Percentiles rank a stretch among this genome's conserved stretches.
phyloP scores from a whole-genome alignment of 35 echinoderm and acorn worm species.

The Ophioderma brevispina region DNA sequence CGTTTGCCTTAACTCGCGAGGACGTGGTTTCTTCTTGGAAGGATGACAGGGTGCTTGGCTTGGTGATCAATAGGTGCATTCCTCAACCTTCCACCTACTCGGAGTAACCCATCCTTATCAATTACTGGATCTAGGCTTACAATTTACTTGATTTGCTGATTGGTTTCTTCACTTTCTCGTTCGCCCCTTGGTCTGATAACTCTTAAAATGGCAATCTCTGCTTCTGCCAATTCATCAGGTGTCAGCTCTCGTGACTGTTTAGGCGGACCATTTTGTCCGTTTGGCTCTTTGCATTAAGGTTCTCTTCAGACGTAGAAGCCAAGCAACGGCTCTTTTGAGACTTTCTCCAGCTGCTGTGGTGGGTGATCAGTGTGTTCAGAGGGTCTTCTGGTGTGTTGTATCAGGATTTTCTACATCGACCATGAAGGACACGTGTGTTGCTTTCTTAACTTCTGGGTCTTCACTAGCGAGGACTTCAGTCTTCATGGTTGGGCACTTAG shows the following conservation, averaged over 20 bases:
- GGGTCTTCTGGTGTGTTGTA: background rate
- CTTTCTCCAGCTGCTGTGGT: background rate
- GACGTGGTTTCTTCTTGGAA: slow-evolving; percentile 38
- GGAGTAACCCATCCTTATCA: background rate
- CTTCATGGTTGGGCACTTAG: background rate
- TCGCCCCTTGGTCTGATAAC: background rate
- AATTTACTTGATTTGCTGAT: background rate
- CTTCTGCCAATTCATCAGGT: background rate
- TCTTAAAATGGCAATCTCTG: background rate
- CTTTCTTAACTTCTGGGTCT: background rate
- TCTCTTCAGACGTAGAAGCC: background rate
- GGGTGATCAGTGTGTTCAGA: background rate
- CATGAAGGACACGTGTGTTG: background rate
- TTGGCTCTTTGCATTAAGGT: background rate
- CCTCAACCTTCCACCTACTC: slow-evolving; percentile 72
- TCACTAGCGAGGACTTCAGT: background rate
- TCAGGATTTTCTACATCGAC: background rate
- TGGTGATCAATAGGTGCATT: slow-evolving; percentile 9
- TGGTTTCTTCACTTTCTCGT: background rate
- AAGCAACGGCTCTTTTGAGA: background rate
- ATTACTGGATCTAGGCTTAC: background rate
- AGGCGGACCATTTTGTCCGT: background rate
- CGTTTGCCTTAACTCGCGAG: background rate
- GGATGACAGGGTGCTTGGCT: slow-evolving; percentile 51
- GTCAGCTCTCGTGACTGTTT: background rate